These are phyloP conservation scores for Brachionus manjavacas DNA, from an alignment of 1,140 invertebrate genomes.

Conservation along the genomic window DNA sequence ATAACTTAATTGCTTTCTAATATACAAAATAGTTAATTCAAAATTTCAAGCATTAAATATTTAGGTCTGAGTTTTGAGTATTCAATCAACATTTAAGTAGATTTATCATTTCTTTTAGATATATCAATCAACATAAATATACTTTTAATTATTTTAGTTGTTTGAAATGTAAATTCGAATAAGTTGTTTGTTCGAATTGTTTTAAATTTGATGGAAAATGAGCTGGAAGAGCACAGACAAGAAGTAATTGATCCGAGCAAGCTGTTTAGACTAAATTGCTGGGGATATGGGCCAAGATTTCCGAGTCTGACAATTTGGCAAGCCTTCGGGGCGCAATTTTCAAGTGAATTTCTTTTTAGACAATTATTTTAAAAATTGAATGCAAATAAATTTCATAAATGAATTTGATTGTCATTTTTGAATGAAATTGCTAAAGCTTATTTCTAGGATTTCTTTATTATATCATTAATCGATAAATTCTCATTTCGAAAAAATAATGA, in stretches of 20 bases:
- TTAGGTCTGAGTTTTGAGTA: not conserved
- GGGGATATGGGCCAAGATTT: not conserved
- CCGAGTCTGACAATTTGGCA: not conserved
- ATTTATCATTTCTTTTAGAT: not conserved
- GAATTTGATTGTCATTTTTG: not conserved
- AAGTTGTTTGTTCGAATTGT: slow-evolving; percentile 5
- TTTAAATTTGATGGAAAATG: slow-evolving; percentile 13
- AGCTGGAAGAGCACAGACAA: not conserved
- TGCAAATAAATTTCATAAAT: not conserved
- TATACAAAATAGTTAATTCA: not conserved
- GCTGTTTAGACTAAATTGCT: not conserved
- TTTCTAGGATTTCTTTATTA: slow-evolving; percentile 1
- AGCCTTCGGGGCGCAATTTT: not conserved
- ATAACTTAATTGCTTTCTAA: slow-evolving; percentile 9
- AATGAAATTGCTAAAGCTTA: not conserved
- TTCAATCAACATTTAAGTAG: slow-evolving; percentile 24
- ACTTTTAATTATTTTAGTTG: slow-evolving; percentile 20
- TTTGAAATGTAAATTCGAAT: slow-evolving; percentile 17
- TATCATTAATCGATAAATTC: slow-evolving; percentile 8
- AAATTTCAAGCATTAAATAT: not conserved
- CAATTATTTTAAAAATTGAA: not conserved
- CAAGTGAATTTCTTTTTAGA: not conserved
- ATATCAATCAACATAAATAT: slow-evolving; percentile 32
- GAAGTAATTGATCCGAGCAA: not conserved
- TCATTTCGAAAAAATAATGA: not conserved